Conservation (phyloP, 2,888 invertebrate species). For the Epistrophe eligans region DNA sequence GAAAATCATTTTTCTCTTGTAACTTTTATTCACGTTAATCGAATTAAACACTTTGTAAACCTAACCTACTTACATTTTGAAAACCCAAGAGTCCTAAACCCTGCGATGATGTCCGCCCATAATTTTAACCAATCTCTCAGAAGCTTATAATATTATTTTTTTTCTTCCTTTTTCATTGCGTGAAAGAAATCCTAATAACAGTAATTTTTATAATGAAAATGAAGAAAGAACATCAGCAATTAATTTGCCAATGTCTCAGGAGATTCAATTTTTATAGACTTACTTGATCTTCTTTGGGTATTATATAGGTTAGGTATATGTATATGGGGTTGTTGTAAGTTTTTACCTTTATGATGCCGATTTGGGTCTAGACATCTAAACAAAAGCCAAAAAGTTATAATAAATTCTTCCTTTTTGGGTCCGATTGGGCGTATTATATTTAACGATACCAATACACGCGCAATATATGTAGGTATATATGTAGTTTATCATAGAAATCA, state of each 20-base stretch:
- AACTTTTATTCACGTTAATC: no score
- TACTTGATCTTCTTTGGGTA: no score
- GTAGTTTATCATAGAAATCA: constrained; percentile 1
- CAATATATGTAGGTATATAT: no score
- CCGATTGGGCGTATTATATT: neutral
- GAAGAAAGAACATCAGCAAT: neutral
- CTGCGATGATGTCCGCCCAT: no score
- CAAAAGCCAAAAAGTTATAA: constrained; percentile 6
- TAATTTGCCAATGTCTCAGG: neutral
- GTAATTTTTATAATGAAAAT: constrained; percentile 1
- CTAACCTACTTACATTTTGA: neutral
- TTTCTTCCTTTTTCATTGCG: neutral
- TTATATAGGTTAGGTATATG: no score
- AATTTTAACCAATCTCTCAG: neutral
- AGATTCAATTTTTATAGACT: constrained; percentile 7
- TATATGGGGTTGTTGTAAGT: neutral
- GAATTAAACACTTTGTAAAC: no score
- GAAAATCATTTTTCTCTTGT: no score
- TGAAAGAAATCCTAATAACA: constrained; percentile 12
- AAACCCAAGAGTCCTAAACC: neutral
- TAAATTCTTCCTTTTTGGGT: neutral
- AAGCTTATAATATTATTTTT: neutral
- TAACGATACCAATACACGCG: neutral
- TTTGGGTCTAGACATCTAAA: no score
- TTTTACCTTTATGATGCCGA: neutral